phyloP scores from a whole-genome alignment of 2,888 invertebrate species.

The Sceliomorpha sp. region DNA sequence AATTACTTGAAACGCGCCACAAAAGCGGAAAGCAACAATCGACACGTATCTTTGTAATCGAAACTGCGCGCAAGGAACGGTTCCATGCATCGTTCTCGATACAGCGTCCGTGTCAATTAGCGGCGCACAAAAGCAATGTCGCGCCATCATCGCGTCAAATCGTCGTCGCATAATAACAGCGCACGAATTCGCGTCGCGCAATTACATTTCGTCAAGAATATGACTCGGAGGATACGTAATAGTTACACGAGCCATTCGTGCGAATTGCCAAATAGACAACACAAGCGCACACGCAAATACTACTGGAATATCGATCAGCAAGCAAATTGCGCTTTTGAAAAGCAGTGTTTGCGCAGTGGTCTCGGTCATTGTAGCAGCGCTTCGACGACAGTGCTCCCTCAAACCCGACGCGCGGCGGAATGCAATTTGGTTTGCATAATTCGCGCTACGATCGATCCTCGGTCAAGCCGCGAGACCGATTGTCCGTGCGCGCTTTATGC shows the following conservation, averaged over 20 bases:
- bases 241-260: conserved; percentile 37
- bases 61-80: too few species aligned
- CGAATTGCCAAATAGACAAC: conserved; percentile 36
- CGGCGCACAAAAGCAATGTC: neutral
- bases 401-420: conserved; percentile 54
- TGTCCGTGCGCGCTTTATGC: conserved; percentile 58
- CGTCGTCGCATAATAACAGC: conserved; percentile 1
- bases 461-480: conserved; percentile 59
- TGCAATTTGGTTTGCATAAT: conserved; percentile 75
- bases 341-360: conserved; percentile 46
- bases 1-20: too few species aligned
- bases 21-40: too few species aligned
- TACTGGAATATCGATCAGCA: conserved; percentile 43
- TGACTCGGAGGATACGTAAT: conserved; percentile 30
- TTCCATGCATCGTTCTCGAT: too few species aligned
- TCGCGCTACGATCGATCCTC: conserved; percentile 67
- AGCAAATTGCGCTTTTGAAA: conserved; percentile 48
- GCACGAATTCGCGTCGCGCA: conserved; percentile 7
- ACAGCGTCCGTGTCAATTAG: too few species aligned
- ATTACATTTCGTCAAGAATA: conserved; percentile 18
- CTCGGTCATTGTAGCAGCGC: conserved; percentile 35
- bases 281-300: conserved; percentile 28
- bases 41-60: too few species aligned
- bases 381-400: conserved; percentile 31
- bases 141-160: neutral